Evolutionary conservation across 2,888 invertebrate species (phyloP).

Genomic region (Phalera bucephala): DNA sequence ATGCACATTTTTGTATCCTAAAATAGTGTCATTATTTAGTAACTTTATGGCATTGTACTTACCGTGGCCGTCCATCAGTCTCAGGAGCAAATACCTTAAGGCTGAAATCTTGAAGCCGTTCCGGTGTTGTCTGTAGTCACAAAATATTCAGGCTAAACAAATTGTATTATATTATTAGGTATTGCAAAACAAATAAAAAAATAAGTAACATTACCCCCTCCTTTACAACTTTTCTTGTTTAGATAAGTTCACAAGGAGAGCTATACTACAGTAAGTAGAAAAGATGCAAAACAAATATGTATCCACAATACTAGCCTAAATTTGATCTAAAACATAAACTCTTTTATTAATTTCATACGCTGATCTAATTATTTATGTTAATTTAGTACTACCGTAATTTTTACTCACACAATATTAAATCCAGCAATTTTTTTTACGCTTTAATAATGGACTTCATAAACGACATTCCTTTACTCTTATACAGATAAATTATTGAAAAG

Average conservation of each 20-base stretch:
- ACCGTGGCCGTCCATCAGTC: constrained; percentile 54
- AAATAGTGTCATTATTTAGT: not conserved
- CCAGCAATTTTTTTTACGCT: too few species aligned
- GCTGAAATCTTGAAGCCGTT: constrained; percentile 39
- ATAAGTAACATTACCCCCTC: too few species aligned
- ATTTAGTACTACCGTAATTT: too few species aligned
- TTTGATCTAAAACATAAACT: too few species aligned
- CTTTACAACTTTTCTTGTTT: constrained; percentile 20
- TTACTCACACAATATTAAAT: too few species aligned
- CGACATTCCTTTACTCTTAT: too few species aligned
- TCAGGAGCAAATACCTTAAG: constrained; percentile 34
- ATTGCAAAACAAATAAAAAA: not conserved
- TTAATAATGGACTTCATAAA: too few species aligned
- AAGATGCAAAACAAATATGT: not conserved
- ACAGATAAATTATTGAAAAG: too few species aligned
- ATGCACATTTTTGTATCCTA: not conserved
- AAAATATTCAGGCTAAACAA: not conserved
- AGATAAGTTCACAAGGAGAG: constrained; percentile 25
- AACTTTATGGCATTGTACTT: constrained; percentile 15
- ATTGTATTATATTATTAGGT: too few species aligned
- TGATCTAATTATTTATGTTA: too few species aligned
- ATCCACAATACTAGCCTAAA: too few species aligned
- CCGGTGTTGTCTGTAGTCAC: not conserved
- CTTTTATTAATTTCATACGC: too few species aligned
- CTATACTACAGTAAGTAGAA: not conserved